These are phyloP conservation scores for Cuniculus paca DNA, from an alignment of 2,797 vertebrate genomes.

Conservation along the genomic window DNA sequence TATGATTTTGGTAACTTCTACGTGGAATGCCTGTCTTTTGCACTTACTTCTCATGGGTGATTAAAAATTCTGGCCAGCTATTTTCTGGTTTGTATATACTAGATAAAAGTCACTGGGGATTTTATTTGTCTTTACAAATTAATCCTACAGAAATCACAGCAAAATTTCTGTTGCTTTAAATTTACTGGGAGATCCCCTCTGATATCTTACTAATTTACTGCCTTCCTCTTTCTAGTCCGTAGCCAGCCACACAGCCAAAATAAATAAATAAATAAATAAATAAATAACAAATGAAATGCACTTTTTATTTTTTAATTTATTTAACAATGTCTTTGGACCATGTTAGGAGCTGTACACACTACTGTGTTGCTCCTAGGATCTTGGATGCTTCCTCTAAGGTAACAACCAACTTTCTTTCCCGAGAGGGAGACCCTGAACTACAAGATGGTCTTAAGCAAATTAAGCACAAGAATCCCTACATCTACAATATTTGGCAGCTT, in stretches of 20 bases:
- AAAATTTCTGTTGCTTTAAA: background rate
- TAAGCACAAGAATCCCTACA: background rate
- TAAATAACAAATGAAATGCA: background rate
- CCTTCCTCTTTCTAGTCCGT: background rate
- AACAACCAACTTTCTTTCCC: background rate
- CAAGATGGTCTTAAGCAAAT: background rate
- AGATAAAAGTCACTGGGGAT: background rate
- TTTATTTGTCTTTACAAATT: background rate
- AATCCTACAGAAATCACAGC: background rate
- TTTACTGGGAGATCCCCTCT: background rate
- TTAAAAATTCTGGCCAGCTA: background rate
- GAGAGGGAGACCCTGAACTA: background rate
- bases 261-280: background rate
- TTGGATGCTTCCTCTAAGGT: background rate
- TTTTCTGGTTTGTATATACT: background rate
- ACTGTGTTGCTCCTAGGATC: too few species aligned
- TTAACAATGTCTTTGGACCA: background rate
- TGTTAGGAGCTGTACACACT: background rate
- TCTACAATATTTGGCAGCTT: background rate
- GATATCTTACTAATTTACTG: background rate
- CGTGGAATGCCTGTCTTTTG: fast-evolving
- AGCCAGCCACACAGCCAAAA: background rate
- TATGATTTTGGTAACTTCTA: background rate
- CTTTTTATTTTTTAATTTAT: background rate
- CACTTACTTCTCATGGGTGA: background rate